Conservation (phyloP, 2,113 vertebrate genomes). For the Oncorhynchus gorbuscha region DNA sequence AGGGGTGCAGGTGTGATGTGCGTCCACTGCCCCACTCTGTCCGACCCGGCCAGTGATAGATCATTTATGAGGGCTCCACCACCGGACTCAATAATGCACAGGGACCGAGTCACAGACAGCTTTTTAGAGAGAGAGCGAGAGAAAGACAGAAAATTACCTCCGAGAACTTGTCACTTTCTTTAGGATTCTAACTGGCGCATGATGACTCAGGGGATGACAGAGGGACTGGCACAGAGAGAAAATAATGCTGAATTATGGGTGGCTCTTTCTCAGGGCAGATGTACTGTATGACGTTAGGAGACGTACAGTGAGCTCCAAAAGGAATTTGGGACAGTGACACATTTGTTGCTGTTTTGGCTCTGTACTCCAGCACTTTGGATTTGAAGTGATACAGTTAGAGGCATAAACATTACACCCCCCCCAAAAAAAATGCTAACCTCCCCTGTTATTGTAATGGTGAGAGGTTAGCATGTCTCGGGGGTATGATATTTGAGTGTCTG, state of each 20-base stretch:
- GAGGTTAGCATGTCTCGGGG: no score
- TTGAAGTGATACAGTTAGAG: no score
- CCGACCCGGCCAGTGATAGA: constrained; percentile 46
- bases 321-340: background rate
- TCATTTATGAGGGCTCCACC: constrained; percentile 73
- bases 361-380: no score
- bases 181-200: constrained; percentile 47
- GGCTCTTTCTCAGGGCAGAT: background rate
- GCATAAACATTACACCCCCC: no score
- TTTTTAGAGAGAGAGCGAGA: constrained; percentile 35
- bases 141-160: constrained; percentile 7
- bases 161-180: constrained; percentile 48
- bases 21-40: constrained; percentile 34
- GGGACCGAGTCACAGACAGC: constrained; percentile 37
- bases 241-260: background rate
- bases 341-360: no score
- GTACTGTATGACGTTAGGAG: background rate
- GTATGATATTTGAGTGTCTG: no score
- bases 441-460: no score
- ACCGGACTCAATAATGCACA: constrained; percentile 71
- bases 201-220: constrained; percentile 40
- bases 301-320: background rate
- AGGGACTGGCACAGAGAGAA: background rate
- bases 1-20: constrained; percentile 16
- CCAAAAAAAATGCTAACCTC: no score